Percentiles rank a stretch among this genome's conserved stretches.
Evolutionary conservation across 2,888 invertebrate genomes (phyloP).

Genomic region (Beris chalybata): DNA sequence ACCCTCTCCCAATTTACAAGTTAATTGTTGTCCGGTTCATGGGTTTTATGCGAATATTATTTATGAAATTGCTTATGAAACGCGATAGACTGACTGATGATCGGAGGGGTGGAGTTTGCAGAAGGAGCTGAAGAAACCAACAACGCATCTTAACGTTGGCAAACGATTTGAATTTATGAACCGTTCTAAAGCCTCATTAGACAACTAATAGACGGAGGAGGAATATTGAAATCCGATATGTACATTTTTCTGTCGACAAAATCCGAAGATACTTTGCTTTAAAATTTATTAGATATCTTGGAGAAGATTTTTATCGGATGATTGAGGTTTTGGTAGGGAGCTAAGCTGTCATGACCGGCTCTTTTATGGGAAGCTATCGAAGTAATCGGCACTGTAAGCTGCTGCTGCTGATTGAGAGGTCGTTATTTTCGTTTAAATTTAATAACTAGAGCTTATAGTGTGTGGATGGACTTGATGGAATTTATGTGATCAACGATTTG

Average conservation of each 20-base stretch:
- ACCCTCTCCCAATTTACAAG: conserved; percentile 32
- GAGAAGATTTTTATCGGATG: no score
- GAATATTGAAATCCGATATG: conserved; percentile 15
- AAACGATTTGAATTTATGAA: conserved; percentile 26
- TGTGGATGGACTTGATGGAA: no score
- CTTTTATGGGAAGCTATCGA: no score
- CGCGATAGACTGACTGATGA: conserved; percentile 16
- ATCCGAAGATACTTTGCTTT: background rate
- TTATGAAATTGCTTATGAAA: conserved; percentile 26
- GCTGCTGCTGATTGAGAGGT: no score
- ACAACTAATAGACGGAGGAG: conserved; percentile 9
- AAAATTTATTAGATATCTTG: no score
- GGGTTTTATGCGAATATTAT: conserved; percentile 33
- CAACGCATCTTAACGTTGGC: conserved; percentile 1
- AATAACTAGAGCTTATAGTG: no score
- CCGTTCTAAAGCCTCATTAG: conserved; percentile 21
- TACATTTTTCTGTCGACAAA: conserved; percentile 5
- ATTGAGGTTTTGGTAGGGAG: no score
- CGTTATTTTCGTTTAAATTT: no score
- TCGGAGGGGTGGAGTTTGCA: conserved; percentile 26
- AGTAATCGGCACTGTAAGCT: no score
- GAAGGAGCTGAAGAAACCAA: background rate
- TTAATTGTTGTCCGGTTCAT: conserved; percentile 34
- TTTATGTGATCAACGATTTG: no score
- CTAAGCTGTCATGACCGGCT: no score